phyloP scores from a whole-genome alignment of 2,113 vertebrate species.

The Serinus canaria region DNA sequence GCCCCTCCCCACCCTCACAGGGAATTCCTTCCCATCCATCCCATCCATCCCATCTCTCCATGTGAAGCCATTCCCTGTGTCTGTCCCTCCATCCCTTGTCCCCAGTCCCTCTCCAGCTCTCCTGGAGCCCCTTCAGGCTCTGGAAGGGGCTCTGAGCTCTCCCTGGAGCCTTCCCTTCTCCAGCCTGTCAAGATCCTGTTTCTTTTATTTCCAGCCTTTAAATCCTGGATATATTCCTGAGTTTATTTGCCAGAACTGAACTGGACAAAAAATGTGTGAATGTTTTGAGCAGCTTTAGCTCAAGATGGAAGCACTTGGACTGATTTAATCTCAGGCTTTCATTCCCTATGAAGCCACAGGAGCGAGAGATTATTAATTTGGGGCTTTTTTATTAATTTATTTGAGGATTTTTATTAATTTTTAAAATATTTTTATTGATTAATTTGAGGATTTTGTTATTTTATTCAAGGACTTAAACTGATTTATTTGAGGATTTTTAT shows the following conservation, averaged over 20 bases:
- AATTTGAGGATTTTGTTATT: not conserved
- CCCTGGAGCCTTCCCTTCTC: not conserved
- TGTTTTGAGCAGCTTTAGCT: not conserved
- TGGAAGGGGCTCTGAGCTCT: not conserved
- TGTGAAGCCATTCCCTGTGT: not conserved
- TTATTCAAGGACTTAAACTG: not conserved
- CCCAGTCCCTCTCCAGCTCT: not conserved
- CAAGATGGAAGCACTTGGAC: not conserved
- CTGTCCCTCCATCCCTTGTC: too few species aligned
- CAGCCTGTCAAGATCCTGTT: not conserved
- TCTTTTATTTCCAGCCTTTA: not conserved
- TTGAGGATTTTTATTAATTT: not conserved
- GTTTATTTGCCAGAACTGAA: not conserved
- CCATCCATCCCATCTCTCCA: not conserved
- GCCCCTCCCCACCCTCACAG: rapidly evolving
- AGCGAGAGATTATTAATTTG: not conserved
- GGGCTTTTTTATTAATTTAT: not conserved
- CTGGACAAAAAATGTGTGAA: not conserved
- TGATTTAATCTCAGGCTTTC: not conserved
- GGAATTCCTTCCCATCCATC: not conserved
- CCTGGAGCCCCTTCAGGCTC: not conserved
- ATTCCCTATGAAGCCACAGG: not conserved
- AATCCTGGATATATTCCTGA: not conserved
- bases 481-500: not conserved
- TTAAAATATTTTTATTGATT: not conserved